These are phyloP conservation scores for Enteromius afrohamiltoni DNA, from an alignment of 2,797 vertebrate genomes.

Conservation along the genomic window DNA sequence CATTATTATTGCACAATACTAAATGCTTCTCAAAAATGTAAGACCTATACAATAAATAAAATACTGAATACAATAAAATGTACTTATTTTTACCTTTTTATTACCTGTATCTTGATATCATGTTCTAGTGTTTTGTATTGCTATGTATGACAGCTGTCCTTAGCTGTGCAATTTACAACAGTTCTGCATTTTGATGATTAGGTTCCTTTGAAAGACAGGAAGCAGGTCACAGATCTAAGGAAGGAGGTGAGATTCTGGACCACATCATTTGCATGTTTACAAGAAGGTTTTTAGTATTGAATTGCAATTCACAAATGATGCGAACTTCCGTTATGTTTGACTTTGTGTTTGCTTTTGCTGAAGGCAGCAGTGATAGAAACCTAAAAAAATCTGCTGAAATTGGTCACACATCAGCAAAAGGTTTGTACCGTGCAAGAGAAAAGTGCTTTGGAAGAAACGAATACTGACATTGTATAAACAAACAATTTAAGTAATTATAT, in stretches of 20 bases:
- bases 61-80: slow-evolving; percentile 12
- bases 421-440: neutral
- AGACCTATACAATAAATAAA: neutral
- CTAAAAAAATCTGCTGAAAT: neutral
- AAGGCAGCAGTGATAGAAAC: neutral
- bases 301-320: neutral
- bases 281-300: neutral
- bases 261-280: neutral
- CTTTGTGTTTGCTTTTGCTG: neutral
- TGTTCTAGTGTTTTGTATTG: neutral
- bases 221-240: neutral
- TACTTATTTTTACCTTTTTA: neutral
- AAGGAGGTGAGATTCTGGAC: neutral
- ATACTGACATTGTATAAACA: neutral
- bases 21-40: neutral
- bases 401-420: neutral
- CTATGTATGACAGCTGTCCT: neutral
- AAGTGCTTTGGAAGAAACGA: neutral
- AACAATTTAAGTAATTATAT: neutral
- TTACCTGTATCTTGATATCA: neutral
- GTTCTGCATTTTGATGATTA: neutral
- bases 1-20: neutral
- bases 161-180: neutral
- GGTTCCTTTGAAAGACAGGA: neutral
- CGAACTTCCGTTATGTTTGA: neutral